These are phyloP conservation scores for Saccopteryx bilineata DNA, from an alignment of 2,113 vertebrate genomes.

Conservation along the genomic window DNA sequence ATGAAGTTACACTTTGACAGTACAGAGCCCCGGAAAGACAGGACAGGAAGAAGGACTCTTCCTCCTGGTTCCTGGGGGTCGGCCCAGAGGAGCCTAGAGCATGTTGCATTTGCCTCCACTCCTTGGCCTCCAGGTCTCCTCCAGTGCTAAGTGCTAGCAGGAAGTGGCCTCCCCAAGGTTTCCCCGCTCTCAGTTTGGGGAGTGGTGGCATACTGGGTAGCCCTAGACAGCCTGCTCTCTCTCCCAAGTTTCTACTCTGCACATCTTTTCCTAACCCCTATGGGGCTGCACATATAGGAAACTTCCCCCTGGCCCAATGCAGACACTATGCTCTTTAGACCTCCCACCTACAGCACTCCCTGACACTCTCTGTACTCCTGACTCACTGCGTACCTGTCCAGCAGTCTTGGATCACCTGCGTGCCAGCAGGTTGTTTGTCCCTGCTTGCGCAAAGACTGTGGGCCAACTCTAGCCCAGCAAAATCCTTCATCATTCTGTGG, in stretches of 20 bases:
- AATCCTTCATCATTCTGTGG: background rate
- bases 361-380: background rate
- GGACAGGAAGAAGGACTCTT: background rate
- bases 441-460: background rate
- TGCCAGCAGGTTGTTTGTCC: too few species aligned
- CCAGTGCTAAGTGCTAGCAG: background rate
- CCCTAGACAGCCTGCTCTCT: background rate
- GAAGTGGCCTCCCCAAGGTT: background rate
- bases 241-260: background rate
- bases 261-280: background rate
- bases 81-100: background rate
- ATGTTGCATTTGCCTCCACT: background rate
- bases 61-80: background rate
- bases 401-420: background rate
- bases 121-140: background rate
- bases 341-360: background rate
- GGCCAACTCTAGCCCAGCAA: background rate
- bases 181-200: background rate
- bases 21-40: background rate
- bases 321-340: background rate
- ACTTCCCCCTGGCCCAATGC: rapidly evolving
- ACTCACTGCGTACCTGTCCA: background rate
- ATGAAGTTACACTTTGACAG: background rate
- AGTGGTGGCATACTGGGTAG: background rate
- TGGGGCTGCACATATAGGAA: background rate